Conservation (phyloP, 2,113 vertebrate species). For the Myotis yumanensis region DNA sequence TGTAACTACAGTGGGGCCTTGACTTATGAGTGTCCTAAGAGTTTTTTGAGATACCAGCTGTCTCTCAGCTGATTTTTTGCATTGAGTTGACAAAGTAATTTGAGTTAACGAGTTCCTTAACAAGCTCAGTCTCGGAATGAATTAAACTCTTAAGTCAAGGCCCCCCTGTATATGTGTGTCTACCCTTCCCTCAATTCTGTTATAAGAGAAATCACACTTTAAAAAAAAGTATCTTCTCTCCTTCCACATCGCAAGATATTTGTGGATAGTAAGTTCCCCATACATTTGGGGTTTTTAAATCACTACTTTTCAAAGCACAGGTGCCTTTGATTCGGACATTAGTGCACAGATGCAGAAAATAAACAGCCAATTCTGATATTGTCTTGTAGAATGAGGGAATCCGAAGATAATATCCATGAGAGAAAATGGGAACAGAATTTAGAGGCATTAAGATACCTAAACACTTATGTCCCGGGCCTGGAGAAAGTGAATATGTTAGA, state of each 20-base stretch:
- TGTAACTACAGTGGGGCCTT: not conserved
- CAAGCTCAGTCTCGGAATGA: too few species aligned
- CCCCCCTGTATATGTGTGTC: not conserved
- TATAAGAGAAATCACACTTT: not conserved
- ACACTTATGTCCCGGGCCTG: not conserved
- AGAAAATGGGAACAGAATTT: not conserved
- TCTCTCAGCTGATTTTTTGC: too few species aligned
- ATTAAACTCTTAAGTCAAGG: too few species aligned
- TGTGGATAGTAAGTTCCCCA: not conserved
- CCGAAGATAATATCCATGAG: not conserved
- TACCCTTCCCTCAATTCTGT: not conserved
- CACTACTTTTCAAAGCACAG: not conserved
- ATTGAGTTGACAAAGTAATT: too few species aligned
- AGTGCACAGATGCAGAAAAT: not conserved
- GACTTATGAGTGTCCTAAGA: too few species aligned
- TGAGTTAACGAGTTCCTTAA: too few species aligned
- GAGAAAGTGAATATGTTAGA: too few species aligned
- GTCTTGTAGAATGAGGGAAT: not conserved
- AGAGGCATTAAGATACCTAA: not conserved
- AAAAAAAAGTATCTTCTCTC: not conserved
- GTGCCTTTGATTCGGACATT: not conserved
- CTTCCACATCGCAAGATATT: not conserved
- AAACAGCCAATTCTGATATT: not conserved
- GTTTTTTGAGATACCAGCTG: too few species aligned
- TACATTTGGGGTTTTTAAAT: not conserved